Percentiles rank a stretch among this genome's conserved stretches.
These are phyloP conservation scores for Lasaia peninsularis DNA, from an alignment of 1,140 invertebrate species.

Conservation along the genomic window DNA sequence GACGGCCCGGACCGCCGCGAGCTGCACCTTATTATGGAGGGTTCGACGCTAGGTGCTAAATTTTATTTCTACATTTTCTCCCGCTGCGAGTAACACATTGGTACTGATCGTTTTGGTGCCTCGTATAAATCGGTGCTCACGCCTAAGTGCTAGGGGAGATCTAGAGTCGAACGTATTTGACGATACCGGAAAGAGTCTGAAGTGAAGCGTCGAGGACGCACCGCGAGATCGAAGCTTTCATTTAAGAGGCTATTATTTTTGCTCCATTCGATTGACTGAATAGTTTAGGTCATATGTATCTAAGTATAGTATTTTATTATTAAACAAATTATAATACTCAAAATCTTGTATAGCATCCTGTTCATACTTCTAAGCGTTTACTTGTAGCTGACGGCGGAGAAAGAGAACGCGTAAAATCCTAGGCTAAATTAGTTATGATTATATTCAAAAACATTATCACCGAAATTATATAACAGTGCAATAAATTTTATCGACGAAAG, in stretches of 20 bases:
- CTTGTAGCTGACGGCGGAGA: background rate
- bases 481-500: conserved; percentile 44
- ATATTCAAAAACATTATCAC: conserved; percentile 13
- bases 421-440: conserved; percentile 27
- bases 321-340: conserved; percentile 58
- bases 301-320: conserved; percentile 39
- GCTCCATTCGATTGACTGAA: conserved; percentile 74
- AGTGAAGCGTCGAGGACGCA: conserved; percentile 13
- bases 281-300: conserved; percentile 71
- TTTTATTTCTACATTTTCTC: background rate
- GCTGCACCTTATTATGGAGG: background rate
- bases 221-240: conserved; percentile 34
- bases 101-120: background rate
- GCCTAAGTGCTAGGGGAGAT: background rate
- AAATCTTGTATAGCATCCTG: conserved; percentile 36
- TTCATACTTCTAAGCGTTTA: conserved; percentile 17
- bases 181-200: conserved; percentile 31
- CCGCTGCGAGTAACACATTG: background rate
- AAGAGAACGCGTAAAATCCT: conserved; percentile 17
- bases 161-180: conserved; percentile 9
- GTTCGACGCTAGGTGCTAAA: background rate
- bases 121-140: background rate
- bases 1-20: background rate
- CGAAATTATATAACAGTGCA: conserved; percentile 37
- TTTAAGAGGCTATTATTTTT: conserved; percentile 73